Base-by-base conservation (phyloP, 2,113 vertebrate species). In the Chamaea fasciata region DNA sequence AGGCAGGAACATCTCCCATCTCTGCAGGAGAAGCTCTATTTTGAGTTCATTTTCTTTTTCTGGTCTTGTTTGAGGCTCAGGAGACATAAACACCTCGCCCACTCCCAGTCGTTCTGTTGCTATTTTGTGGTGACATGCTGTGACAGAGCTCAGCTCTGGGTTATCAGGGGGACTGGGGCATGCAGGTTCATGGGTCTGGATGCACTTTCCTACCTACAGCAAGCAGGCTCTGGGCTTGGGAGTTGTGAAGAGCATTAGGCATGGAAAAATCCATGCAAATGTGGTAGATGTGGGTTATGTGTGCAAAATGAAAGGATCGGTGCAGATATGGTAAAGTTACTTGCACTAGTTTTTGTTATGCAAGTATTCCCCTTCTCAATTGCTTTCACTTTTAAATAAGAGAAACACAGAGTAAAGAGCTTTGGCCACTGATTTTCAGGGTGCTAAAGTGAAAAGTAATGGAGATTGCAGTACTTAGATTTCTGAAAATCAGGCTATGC, bases 81-180 rank as follows among this genome's bases (percentile, higher is more conserved):
- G 87, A 92, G 94, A 76, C 70, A 94, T 14, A 83, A 97, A 79
- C 93, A 93, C 85, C 89, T 96, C 96, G 1, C 77, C 93, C 89
- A 94, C 95, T 96, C 82, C 41, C 35, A 88, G 80, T 41, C 49
- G 5, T 91, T 82, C 71, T 15, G 1, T 55, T 19, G 49, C 76
- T 86, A 59, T 94, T 95, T 96, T 67, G 33, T 84, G 78, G 77
- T 93, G 96, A 92, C 77, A 15, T 42, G 24, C 87, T 95, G 33
- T 96, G 96, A 96, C 94, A 95, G 79, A 56, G 21, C 3, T 41
- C 35, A 82, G 62, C 95, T 97, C 86, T 41, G 64, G 96, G 95
- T 90, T 92, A 69, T 26, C 13, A 39, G 68, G 75, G 90, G 85
- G 44, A 59, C 31, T 3, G 11, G 57, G 63, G 55, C 69, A 56